Percentiles rank a stretch among this genome's conserved stretches.
These are phyloP conservation scores for Sebastes dallii DNA, from an alignment of 2,797 vertebrate genomes.

Conservation along the genomic window DNA sequence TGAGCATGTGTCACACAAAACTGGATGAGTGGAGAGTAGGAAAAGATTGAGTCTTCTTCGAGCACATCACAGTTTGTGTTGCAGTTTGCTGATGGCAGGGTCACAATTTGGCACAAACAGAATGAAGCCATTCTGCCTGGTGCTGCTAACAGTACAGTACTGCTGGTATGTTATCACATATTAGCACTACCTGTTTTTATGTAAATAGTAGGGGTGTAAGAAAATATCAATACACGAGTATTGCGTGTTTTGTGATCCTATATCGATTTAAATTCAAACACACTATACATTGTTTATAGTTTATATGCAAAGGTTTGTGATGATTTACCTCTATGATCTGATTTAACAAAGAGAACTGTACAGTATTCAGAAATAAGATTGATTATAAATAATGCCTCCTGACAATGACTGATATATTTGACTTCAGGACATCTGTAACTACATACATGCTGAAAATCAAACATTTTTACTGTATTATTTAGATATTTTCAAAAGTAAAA, in stretches of 20 bases:
- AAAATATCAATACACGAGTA: too few relatives aligned
- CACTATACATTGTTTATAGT: too few relatives aligned
- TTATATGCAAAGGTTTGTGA: too few relatives aligned
- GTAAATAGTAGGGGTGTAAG: not conserved
- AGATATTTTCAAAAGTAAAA: too few relatives aligned
- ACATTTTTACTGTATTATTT: too few relatives aligned
- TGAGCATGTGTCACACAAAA: constrained; percentile 12
- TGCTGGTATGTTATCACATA: not conserved
- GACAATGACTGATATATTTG: too few relatives aligned
- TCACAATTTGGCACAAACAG: constrained; percentile 8
- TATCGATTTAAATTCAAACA: too few relatives aligned
- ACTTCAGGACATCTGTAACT: too few relatives aligned
- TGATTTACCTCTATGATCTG: not conserved
- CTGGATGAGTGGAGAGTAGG: constrained; percentile 7
- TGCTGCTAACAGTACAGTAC: not conserved
- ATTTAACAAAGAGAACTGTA: not conserved
- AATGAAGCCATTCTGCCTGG: not conserved
- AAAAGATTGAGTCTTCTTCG: not conserved
- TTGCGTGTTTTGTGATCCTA: too few relatives aligned
- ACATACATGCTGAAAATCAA: too few relatives aligned
- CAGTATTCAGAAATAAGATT: too few relatives aligned
- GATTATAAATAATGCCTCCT: too few relatives aligned
- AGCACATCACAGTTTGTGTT: not conserved
- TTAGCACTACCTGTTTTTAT: not conserved
- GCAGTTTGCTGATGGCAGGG: constrained; percentile 18